Conservation (phyloP, 2,113 vertebrate species). For the Clarias gariepinus region DNA sequence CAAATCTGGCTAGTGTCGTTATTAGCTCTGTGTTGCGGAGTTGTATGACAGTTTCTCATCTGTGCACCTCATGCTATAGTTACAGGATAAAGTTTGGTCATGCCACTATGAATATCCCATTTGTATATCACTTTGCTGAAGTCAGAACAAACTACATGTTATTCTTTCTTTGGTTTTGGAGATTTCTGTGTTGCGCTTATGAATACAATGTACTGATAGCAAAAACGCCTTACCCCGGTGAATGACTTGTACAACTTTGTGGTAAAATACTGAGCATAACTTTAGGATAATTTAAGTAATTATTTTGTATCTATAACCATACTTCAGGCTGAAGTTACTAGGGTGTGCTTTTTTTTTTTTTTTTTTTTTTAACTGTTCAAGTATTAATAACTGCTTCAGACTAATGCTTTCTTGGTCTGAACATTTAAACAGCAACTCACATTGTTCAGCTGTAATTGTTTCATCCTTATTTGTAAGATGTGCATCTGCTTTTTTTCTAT, state of each 20-base stretch:
- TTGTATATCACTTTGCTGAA: background rate
- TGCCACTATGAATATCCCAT: background rate
- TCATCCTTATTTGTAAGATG: background rate
- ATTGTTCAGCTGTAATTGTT: background rate
- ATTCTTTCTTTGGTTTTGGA: too few species aligned
- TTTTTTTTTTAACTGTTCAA: background rate
- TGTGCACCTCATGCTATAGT: background rate
- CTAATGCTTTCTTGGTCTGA: background rate
- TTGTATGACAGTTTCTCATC: background rate
- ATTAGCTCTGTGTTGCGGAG: background rate
- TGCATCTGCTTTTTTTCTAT: background rate
- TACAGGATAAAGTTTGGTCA: background rate
- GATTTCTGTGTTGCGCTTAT: too few species aligned
- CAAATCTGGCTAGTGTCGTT: background rate
- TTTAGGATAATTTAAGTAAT: background rate
- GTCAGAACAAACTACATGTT: background rate
- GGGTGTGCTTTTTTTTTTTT: background rate
- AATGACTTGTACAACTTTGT: background rate
- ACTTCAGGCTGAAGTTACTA: background rate
- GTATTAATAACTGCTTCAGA: background rate
- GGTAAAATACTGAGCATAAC: background rate
- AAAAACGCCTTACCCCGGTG: background rate
- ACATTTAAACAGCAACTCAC: background rate
- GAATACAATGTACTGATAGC: background rate
- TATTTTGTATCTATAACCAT: background rate